Conservation (phyloP, 2,797 vertebrate species). For the Cheirogaleus major region DNA sequence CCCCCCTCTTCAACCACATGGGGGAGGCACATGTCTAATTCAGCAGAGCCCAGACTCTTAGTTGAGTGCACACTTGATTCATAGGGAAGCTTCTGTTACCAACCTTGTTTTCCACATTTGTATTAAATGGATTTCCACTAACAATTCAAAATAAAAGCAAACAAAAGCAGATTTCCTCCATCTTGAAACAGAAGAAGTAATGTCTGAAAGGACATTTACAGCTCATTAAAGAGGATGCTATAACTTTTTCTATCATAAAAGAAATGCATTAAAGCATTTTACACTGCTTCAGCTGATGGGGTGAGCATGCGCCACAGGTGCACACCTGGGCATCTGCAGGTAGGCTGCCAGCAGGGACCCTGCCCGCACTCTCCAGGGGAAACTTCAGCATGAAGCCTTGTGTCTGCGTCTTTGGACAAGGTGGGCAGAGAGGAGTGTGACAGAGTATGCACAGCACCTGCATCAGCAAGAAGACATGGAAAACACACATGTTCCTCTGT, state of each 20-base stretch:
- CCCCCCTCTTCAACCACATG: not conserved
- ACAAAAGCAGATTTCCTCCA: not conserved
- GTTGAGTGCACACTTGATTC: not conserved
- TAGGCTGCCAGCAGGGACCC: not conserved
- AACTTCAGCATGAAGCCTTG: no score
- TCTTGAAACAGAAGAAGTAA: not conserved
- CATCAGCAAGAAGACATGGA: rapidly evolving
- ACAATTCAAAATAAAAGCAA: not conserved
- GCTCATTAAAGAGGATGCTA: not conserved
- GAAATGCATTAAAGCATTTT: not conserved
- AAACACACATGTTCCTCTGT: not conserved
- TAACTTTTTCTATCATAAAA: not conserved
- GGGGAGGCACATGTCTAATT: not conserved
- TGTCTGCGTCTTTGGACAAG: not conserved
- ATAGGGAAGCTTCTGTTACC: not conserved
- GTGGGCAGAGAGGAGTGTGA: not conserved
- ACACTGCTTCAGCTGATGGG: not conserved
- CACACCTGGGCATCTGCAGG: not conserved
- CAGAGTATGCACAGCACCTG: not conserved
- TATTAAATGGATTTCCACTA: not conserved
- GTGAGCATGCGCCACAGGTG: no score
- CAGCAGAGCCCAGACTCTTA: not conserved
- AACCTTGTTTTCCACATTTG: not conserved
- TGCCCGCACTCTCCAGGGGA: not conserved
- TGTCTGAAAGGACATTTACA: not conserved